Conservation (phyloP, 2,113 vertebrate species). For the Sisor rabdophorus region DNA sequence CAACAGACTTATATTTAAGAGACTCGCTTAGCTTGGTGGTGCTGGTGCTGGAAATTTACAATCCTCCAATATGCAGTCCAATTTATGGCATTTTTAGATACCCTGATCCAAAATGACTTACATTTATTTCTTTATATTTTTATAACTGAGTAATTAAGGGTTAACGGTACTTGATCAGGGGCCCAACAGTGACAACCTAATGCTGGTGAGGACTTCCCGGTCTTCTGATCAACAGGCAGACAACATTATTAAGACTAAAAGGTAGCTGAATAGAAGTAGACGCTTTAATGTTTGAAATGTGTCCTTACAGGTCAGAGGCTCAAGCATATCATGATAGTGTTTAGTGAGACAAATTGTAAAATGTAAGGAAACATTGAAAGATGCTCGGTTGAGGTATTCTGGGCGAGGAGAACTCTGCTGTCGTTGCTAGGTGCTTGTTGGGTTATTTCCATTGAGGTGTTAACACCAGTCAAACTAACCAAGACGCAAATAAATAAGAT, state of each 20-base stretch:
- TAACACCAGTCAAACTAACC: slow-evolving; percentile 45
- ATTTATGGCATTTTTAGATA: too few relatives aligned
- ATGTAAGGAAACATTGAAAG: slow-evolving; percentile 17
- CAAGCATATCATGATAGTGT: slow-evolving; percentile 37
- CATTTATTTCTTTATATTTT: too few relatives aligned
- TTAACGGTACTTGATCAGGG: too few relatives aligned
- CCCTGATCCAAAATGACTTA: too few relatives aligned
- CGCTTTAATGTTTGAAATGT: slow-evolving; percentile 5
- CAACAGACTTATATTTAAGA: too few relatives aligned
- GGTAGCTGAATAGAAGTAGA: not conserved
- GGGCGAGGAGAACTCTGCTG: slow-evolving; percentile 14
- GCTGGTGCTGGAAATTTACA: too few relatives aligned
- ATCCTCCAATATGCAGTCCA: too few relatives aligned
- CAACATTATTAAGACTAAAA: not conserved
- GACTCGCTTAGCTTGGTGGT: too few relatives aligned
- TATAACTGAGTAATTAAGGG: too few relatives aligned
- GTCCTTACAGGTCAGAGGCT: slow-evolving; percentile 32
- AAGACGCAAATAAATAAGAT: slow-evolving; percentile 58
- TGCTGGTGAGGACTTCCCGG: too few relatives aligned
- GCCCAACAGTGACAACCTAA: too few relatives aligned
- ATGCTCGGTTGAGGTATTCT: slow-evolving; percentile 19
- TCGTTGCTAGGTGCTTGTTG: slow-evolving; percentile 43
- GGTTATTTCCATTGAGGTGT: slow-evolving; percentile 49
- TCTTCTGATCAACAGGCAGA: too few relatives aligned
- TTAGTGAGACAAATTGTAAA: slow-evolving; percentile 17